Evolutionary conservation across 2,113 vertebrate species (phyloP).

Genomic region (Nettapus auritus): DNA sequence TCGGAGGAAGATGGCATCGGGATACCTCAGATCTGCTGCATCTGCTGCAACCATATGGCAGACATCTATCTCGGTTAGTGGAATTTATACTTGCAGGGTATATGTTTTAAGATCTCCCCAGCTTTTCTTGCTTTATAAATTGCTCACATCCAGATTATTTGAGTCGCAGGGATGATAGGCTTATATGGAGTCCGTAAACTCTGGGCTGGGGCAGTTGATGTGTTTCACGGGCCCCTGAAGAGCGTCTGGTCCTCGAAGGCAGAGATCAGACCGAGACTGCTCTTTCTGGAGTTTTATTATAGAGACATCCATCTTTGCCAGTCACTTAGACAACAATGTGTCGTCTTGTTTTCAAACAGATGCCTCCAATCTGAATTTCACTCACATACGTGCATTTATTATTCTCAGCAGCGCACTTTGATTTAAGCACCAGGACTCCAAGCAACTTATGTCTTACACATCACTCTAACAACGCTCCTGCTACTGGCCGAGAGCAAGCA

Average conservation of each 20-base stretch:
- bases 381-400: fast-evolving
- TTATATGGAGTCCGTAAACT: fast-evolving
- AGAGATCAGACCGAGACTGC: background rate
- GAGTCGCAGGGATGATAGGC: fast-evolving
- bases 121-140: background rate
- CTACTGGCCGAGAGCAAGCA: background rate
- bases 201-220: background rate
- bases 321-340: background rate
- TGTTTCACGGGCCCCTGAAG: background rate
- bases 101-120: background rate
- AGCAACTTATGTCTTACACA: background rate
- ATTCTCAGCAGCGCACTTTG: background rate
- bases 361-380: background rate
- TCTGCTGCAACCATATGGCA: fast-evolving
- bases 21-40: fast-evolving
- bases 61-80: background rate
- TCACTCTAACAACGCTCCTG: background rate
- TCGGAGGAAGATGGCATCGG: fast-evolving
- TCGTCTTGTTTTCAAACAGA: background rate
- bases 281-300: background rate
- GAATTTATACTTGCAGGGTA: fast-evolving
- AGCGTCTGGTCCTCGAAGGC: background rate
- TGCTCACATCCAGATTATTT: fast-evolving
- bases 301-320: background rate
- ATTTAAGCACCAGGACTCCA: background rate